A percentile compares a stretch with the other conserved stretches of the same genome.
Evolutionary conservation across 2,888 invertebrate genomes (phyloP).

Genomic region (Chydorus sphaericus): DNA sequence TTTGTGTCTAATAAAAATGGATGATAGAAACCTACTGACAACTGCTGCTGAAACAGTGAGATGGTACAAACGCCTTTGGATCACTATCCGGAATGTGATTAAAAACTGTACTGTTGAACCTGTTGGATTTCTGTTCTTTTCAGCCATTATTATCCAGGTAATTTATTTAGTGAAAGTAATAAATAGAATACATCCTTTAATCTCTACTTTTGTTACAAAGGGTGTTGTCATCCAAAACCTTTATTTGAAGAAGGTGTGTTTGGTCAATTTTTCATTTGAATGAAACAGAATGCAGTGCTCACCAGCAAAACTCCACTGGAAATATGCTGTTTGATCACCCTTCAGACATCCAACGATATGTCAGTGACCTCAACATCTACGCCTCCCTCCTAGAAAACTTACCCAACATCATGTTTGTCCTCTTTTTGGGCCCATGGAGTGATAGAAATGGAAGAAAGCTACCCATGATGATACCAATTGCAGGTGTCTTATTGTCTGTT

Average conservation of each 20-base stretch:
- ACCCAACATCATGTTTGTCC: slow-evolving; percentile 4
- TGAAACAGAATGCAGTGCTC: neutral
- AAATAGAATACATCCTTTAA: neutral
- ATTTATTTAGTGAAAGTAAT: neutral
- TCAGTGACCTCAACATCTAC: slow-evolving; percentile 8
- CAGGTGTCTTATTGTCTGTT: slow-evolving; percentile 9
- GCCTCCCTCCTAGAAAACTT: slow-evolving; percentile 10
- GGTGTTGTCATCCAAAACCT: slow-evolving; percentile 10
- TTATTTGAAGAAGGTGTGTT: slow-evolving; percentile 5
- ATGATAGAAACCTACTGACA: too few relatives aligned
- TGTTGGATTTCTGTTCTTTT: neutral
- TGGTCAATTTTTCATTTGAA: slow-evolving; percentile 9
- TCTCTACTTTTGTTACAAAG: neutral
- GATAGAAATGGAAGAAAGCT: slow-evolving; percentile 11
- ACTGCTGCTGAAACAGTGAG: too few relatives aligned
- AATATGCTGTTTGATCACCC: slow-evolving; percentile 8
- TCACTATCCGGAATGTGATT: neutral
- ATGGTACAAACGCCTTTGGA: neutral
- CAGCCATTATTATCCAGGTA: neutral
- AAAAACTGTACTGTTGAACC: neutral
- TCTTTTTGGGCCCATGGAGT: slow-evolving; percentile 13
- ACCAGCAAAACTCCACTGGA: neutral
- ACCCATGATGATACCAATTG: slow-evolving; percentile 10
- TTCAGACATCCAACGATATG: slow-evolving; percentile 10
- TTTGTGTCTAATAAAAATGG: too few relatives aligned